Percentiles rank a stretch among this genome's conserved stretches.
Evolutionary conservation across 2,888 invertebrate genomes (phyloP).

Genomic region (Cephus nigrinus): DNA sequence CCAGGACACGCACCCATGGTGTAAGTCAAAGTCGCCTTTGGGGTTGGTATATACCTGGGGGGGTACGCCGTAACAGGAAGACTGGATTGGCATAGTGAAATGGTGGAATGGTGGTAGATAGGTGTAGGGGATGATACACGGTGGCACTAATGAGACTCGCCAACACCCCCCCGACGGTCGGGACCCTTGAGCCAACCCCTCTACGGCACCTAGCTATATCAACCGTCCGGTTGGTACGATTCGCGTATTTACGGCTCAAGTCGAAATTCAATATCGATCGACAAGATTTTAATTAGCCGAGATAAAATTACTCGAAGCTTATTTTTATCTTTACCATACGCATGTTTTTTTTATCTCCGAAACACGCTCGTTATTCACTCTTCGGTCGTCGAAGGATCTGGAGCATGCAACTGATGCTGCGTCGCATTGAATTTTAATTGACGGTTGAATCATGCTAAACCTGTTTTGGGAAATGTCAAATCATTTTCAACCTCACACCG

Average conservation of each 20-base stretch:
- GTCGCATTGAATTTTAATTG: background rate
- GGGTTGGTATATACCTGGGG: background rate
- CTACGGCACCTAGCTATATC: background rate
- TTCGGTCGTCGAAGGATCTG: background rate
- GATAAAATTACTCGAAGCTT: background rate
- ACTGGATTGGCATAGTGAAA: too few relatives aligned
- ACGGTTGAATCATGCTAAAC: background rate
- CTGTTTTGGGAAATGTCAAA: background rate
- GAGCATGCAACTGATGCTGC: background rate
- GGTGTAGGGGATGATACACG: background rate
- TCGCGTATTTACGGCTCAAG: background rate
- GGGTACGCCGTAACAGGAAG: too few relatives aligned
- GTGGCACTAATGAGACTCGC: constrained; percentile 5
- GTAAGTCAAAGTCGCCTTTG: background rate
- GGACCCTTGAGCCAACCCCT: background rate
- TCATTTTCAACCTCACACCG: background rate
- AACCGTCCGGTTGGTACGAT: background rate
- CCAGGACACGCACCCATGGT: background rate
- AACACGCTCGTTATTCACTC: background rate
- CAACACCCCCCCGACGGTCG: background rate
- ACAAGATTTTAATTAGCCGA: background rate
- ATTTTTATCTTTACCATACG: background rate
- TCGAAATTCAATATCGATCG: background rate
- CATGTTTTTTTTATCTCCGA: background rate
- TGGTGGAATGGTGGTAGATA: background rate